Evolutionary conservation across 2,797 vertebrate species (phyloP).

Genomic region (Alcedo atthis): DNA sequence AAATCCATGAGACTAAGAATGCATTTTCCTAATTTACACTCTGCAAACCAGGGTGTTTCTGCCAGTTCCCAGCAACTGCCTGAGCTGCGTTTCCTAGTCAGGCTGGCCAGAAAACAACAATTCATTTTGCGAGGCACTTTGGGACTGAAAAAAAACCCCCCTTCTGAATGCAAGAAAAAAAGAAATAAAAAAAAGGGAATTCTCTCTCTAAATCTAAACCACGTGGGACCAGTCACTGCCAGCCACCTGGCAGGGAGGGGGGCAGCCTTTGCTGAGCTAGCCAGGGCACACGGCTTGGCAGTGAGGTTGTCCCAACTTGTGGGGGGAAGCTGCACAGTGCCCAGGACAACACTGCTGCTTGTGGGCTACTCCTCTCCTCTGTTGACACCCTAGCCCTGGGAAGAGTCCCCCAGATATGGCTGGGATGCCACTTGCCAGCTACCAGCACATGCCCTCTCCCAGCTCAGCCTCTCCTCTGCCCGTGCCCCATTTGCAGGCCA

Average conservation of each 20-base stretch:
- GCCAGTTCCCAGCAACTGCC: slow-evolving; percentile 52
- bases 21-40: slow-evolving; percentile 25
- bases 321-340: not conserved
- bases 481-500: not conserved
- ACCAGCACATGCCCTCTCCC: not conserved
- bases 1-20: not conserved
- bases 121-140: not conserved
- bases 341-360: rapidly evolving
- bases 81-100: not conserved
- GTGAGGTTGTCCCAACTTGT: rapidly evolving
- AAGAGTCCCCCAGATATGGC: not conserved
- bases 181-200: not conserved
- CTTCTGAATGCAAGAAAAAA: not conserved
- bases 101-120: slow-evolving; percentile 57
- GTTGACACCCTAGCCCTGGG: not conserved
- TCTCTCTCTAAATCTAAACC: slow-evolving; percentile 36
- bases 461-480: rapidly evolving
- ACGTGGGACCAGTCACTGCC: not conserved
- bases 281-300: not conserved
- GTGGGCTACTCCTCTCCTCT: not conserved
- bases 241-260: not conserved
- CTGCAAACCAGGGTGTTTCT: not conserved
- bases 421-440: not conserved
- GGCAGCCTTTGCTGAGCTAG: not conserved
- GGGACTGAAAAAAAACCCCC: slow-evolving; percentile 10